phyloP scores from a whole-genome alignment of 2,888 invertebrate species.

The Hypselothyrea guttata region DNA sequence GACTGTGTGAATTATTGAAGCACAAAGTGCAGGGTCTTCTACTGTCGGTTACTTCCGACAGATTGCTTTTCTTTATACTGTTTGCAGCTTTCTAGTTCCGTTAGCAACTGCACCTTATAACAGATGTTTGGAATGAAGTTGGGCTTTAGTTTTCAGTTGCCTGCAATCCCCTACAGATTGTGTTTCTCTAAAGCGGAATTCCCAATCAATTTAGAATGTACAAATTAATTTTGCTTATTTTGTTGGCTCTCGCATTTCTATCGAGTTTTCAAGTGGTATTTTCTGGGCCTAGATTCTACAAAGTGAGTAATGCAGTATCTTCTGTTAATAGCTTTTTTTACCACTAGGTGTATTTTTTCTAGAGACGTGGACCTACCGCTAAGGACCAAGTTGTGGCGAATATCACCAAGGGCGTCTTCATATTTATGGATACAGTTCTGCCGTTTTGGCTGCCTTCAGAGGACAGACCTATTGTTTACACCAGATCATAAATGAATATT shows the following conservation, averaged over 20 bases:
- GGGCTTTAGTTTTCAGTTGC: no score
- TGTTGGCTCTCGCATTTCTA: conserved; percentile 5
- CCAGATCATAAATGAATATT: no score
- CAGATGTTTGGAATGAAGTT: no score
- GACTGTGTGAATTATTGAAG: no score
- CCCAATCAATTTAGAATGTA: conserved; percentile 15
- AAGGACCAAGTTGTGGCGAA: conserved; percentile 38
- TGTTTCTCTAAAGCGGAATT: no score
- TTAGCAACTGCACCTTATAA: no score
- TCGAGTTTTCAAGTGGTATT: conserved; percentile 6
- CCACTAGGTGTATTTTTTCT: neutral
- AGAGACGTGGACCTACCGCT: conserved; percentile 20
- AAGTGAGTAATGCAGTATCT: conserved; percentile 18
- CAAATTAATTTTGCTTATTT: conserved; percentile 6
- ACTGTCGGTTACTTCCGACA: no score
- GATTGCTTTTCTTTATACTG: no score
- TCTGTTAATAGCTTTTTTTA: no score
- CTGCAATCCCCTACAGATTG: no score
- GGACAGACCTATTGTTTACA: conserved; percentile 7
- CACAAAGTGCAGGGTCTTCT: no score
- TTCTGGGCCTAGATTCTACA: conserved; percentile 6
- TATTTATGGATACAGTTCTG: conserved; percentile 9
- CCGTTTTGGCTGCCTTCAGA: conserved; percentile 4
- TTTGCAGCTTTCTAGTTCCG: no score
- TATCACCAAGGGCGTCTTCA: conserved; percentile 18